Conservation (phyloP, 2,113 vertebrate genomes). For the Grantiella picta region DNA sequence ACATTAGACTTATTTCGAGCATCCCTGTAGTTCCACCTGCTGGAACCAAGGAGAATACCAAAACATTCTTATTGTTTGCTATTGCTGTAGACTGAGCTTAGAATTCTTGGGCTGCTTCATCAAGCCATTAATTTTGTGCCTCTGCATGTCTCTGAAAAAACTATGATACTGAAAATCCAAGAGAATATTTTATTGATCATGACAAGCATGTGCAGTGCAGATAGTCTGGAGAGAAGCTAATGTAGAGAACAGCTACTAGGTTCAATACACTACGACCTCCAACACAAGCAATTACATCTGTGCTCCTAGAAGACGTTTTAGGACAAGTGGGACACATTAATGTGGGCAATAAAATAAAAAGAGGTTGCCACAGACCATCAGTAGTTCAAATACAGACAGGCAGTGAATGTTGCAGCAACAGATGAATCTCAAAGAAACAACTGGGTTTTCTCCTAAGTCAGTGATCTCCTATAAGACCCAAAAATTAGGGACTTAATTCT, state of each 20-base stretch:
- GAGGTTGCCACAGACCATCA: neutral
- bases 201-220: neutral
- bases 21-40: neutral
- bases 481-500: neutral
- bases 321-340: neutral
- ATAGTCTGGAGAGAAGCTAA: neutral
- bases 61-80: fast-evolving
- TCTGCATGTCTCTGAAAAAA: neutral
- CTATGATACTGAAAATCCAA: neutral
- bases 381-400: neutral
- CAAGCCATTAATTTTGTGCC: neutral
- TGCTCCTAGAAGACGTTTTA: neutral
- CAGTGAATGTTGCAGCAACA: neutral
- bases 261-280: neutral
- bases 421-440: neutral
- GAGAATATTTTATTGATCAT: neutral
- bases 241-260: neutral
- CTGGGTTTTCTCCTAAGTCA: neutral
- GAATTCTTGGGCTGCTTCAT: neutral
- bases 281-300: neutral
- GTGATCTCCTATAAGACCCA: neutral
- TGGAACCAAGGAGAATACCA: neutral
- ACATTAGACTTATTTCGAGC: neutral
- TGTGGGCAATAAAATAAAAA: neutral
- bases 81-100: neutral